Percentiles rank a stretch among this genome's conserved stretches.
Evolutionary conservation across 1,140 invertebrate genomes (phyloP).

Genomic region (Leptopilina clavipes): DNA sequence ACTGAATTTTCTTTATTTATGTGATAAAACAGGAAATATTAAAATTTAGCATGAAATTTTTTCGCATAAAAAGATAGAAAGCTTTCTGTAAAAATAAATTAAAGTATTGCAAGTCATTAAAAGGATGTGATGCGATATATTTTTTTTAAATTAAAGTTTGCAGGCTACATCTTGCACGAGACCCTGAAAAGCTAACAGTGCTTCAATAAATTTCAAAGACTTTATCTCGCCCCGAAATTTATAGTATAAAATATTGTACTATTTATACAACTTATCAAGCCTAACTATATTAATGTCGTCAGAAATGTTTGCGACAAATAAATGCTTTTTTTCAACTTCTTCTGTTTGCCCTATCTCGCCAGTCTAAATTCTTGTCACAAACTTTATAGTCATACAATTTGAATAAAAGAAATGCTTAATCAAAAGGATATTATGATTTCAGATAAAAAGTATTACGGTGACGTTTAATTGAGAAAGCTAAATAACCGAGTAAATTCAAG

Average conservation of each 20-base stretch:
- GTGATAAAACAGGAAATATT: neutral
- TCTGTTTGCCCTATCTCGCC: constrained; percentile 1
- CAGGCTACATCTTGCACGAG: constrained; percentile 20
- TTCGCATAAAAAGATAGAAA: neutral
- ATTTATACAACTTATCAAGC: constrained; percentile 42
- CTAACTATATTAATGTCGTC: constrained; percentile 24
- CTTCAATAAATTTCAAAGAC: constrained; percentile 26
- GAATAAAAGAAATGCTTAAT: constrained; percentile 28
- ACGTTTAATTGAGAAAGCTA: constrained; percentile 20
- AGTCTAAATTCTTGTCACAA: neutral
- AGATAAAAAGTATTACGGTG: constrained; percentile 1
- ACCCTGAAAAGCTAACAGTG: constrained; percentile 47
- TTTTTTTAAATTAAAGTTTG: constrained; percentile 7
- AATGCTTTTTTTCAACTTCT: constrained; percentile 7
- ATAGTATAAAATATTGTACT: constrained; percentile 44
- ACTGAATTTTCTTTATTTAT: neutral
- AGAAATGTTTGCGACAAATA: constrained; percentile 17
- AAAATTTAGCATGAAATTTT: neutral
- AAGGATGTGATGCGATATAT: constrained; percentile 22
- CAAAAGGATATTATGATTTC: neutral
- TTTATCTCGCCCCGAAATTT: constrained; percentile 39
- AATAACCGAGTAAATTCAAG: neutral
- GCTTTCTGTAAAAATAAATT: neutral
- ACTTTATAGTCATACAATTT: neutral
- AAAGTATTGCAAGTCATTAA: neutral